Base-by-base conservation (phyloP, 2,797 vertebrate genomes). In the Bradypodion pumilum region DNA sequence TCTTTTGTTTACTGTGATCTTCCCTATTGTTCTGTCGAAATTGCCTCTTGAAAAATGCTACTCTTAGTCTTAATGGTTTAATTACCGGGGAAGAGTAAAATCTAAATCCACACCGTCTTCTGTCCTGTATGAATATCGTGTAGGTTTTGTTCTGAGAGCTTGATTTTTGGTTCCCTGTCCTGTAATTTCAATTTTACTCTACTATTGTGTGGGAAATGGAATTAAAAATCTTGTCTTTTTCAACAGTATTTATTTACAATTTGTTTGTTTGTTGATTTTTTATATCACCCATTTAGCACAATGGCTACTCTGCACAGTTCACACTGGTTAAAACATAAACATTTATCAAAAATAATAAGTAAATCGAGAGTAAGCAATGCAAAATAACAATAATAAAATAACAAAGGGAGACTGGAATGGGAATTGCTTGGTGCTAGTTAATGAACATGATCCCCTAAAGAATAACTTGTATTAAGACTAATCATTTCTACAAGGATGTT, bases 1-100 rank as follows among this genome's bases (percentile, higher is more conserved):
- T 80, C 90, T 89, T 92, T 94, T 90, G 90, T 92, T 89, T 85
- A 10, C 32, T 21, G 21, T 70, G 27, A 82, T 89, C 84, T 82
- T 90, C 86, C 66, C 85, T 72, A 85, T 90, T 82, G 69, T 92
- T 90, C 83, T 80, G 66, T 65, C 62, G 68, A 21, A 2, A 83
- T 74, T 74, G 23, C 86, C 85, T 90, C 83, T 92, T 83, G 74
- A 59, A 82, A 29, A 77, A 90, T 85, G 75, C 46, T 75, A 5
- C 27, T 89, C 89, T 89, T 75, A 5, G 27, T 89, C 89, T 89
- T 81, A 85, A 86, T 89, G 1, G 84, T 93, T 90, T 91, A 86
- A 86, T 90, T 86, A 82, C 52, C 8, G 87, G 29, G 21, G 29
- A n/a, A 78, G 88, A 37, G 62, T 5, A 7, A 69, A 13, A 70